A percentile compares a stretch with the other conserved stretches of the same genome.
Conservation (phyloP, 92 coral and sea anemone species). For the Palythoa grandis region DNA sequence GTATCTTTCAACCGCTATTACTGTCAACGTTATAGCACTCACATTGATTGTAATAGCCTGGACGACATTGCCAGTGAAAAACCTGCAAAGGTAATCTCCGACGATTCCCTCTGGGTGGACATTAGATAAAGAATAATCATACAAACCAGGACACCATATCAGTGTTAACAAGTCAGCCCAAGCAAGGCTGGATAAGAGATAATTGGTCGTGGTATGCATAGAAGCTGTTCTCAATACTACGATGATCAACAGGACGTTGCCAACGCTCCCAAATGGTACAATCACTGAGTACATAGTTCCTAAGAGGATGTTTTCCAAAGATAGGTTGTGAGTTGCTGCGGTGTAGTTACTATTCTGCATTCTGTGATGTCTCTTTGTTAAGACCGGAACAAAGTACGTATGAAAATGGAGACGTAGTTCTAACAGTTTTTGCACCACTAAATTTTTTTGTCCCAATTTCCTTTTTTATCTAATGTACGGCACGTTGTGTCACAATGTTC, state of each 20-base stretch:
- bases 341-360: no score
- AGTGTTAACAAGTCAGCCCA: constrained; percentile 54
- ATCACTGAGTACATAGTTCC: constrained; percentile 43
- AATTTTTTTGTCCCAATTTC: no score
- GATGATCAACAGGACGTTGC: constrained; percentile 49
- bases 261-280: constrained; percentile 44
- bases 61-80: constrained; percentile 58
- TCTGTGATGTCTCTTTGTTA: no score
- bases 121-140: constrained; percentile 47
- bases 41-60: constrained; percentile 63
- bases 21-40: constrained; percentile 20
- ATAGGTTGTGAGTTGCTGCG: not conserved
- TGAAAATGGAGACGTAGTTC: no score
- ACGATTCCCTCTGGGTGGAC: constrained; percentile 30
- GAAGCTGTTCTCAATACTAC: constrained; percentile 42
- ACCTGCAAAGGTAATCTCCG: constrained; percentile 54
- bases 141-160: constrained; percentile 56
- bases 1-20: constrained; percentile 60
- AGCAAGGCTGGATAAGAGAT: constrained; percentile 58
- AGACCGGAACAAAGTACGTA: no score
- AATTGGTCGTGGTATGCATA: constrained; percentile 61
- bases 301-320: constrained; percentile 32
- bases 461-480: no score
- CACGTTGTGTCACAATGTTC: no score
- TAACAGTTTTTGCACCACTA: no score